phyloP scores from a whole-genome alignment of 2,797 vertebrate genomes.

The Mallotus villosus region DNA sequence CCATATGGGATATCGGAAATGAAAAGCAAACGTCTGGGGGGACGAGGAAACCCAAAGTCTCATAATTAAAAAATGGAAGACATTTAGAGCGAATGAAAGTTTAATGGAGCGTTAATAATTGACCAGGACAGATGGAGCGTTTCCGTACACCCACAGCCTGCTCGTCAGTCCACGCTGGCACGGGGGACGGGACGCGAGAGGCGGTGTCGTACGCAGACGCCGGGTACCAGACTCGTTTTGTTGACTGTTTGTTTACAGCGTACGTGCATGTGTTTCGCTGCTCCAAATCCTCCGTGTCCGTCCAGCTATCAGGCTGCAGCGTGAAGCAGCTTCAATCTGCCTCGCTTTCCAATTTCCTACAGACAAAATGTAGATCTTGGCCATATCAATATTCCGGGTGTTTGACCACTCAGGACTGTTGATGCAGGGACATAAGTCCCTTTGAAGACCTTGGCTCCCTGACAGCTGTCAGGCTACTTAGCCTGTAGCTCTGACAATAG shows the following conservation, averaged over 20 bases:
- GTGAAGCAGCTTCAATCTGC: not conserved
- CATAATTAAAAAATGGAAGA: constrained; percentile 84
- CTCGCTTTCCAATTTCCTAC: not conserved
- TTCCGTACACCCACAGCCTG: constrained; percentile 29
- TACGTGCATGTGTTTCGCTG: not conserved
- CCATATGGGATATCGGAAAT: constrained; percentile 41
- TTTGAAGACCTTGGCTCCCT: not conserved
- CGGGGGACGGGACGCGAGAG: constrained; percentile 53
- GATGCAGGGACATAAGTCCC: not conserved
- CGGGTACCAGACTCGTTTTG: too few relatives aligned
- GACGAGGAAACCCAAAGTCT: constrained; percentile 66
- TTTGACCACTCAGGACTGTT: not conserved
- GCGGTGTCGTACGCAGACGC: constrained; percentile 32
- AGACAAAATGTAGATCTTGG: not conserved
- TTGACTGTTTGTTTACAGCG: not conserved
- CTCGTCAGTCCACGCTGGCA: constrained; percentile 53
- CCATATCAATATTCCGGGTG: not conserved
- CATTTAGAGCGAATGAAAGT: constrained; percentile 83
- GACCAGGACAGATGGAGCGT: constrained; percentile 81
- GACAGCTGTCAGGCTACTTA: constrained; percentile 3
- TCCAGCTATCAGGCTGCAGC: not conserved
- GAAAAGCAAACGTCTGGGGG: constrained; percentile 59
- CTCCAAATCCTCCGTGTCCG: not conserved
- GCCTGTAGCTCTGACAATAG: not conserved
- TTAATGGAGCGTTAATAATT: constrained; percentile 88